phyloP scores from a whole-genome alignment of 2,797 vertebrate genomes.

The Tapera naevia region DNA sequence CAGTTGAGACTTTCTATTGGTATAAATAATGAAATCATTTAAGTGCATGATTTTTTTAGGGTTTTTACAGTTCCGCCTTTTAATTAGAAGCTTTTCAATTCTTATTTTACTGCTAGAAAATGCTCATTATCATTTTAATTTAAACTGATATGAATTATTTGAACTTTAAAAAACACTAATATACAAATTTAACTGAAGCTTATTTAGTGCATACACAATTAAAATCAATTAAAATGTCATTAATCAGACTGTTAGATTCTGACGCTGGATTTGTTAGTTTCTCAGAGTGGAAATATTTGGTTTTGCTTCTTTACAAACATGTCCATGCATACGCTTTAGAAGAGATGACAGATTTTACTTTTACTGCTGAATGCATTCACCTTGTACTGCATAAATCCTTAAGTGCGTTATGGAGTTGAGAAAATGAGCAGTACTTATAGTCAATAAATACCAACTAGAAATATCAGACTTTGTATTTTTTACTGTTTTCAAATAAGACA shows the following conservation, averaged over 20 bases:
- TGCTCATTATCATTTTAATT: constrained; percentile 29
- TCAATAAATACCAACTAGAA: background rate
- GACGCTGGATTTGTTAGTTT: constrained; percentile 30
- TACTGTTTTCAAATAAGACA: background rate
- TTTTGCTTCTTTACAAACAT: background rate
- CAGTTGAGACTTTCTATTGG: background rate
- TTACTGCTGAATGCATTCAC: background rate
- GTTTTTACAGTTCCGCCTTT: background rate
- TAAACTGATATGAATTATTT: constrained; percentile 41
- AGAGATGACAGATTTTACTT: background rate
- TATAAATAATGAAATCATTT: background rate
- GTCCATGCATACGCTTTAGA: background rate
- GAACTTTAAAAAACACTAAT: constrained; percentile 43
- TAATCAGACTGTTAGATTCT: constrained; percentile 58
- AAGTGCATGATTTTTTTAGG: background rate
- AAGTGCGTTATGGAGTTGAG: background rate
- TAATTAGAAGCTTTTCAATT: background rate
- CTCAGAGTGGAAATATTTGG: constrained; percentile 21
- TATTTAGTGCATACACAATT: constrained; percentile 38
- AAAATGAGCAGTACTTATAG: background rate
- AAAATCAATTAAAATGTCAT: constrained; percentile 44
- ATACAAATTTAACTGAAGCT: constrained; percentile 45
- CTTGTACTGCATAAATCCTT: background rate
- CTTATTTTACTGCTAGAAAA: constrained; percentile 14
- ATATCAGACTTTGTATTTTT: background rate